These are phyloP conservation scores for Brachionus rubens DNA, from an alignment of 1,140 invertebrate genomes.

Conservation along the genomic window DNA sequence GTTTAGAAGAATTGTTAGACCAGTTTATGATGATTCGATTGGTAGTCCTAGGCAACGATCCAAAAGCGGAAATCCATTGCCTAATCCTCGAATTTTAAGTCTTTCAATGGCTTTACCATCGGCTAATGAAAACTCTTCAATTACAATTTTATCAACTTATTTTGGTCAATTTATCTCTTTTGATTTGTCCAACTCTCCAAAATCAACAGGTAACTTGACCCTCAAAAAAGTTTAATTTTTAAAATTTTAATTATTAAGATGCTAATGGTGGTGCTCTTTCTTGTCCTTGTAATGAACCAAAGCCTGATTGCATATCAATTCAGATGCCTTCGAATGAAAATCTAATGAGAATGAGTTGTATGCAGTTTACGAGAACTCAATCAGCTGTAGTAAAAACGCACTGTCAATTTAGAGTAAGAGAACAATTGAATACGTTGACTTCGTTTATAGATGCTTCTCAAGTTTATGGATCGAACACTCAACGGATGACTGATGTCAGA, in stretches of 20 bases:
- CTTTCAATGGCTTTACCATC: not conserved
- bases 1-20: constrained; percentile 72
- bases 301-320: not conserved
- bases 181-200: not conserved
- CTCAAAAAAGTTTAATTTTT: not conserved
- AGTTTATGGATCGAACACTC: constrained; percentile 68
- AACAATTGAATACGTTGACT: constrained; percentile 75
- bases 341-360: not conserved
- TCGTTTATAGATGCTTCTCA: constrained; percentile 78
- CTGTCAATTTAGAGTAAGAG: constrained; percentile 51
- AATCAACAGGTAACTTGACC: not conserved
- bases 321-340: not conserved
- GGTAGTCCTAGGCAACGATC: not conserved
- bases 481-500: not conserved
- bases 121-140: not conserved
- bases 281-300: not conserved
- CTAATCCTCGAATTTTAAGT: constrained; percentile 1
- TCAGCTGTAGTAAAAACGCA: not conserved
- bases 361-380: not conserved
- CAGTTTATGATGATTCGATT: constrained; percentile 67
- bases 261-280: not conserved
- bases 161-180: constrained; percentile 34
- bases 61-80: not conserved
- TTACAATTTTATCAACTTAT: not conserved
- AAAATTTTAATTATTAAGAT: not conserved